Base-by-base conservation (phyloP, 2,888 invertebrate species). In the Rhagium mordax region DNA sequence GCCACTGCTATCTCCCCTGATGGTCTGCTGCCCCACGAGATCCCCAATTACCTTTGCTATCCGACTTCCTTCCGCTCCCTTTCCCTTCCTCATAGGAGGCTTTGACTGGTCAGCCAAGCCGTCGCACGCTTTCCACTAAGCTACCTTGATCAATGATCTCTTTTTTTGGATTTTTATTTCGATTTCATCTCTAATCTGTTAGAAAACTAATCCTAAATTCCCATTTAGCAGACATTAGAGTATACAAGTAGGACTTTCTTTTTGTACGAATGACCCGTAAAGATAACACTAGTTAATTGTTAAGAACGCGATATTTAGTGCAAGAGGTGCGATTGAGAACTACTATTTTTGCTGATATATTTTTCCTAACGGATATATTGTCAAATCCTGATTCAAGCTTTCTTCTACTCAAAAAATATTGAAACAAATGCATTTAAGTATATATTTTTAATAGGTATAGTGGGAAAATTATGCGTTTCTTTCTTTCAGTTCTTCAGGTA, bases 1-100 rank as follows among this genome's bases (percentile, higher is more conserved):
- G 76, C 72, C 70, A 66, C 72, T 77, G 76, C 59, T 64, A 72
- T 73, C 75, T 75, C 75, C 72, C 71, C 72, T 72, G 74, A 75
- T 70, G 72, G 67, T 59, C 74, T 33, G 71, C 57, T 74, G 21
- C 78, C 79, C 75, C 78, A 68, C 66, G 74, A 78, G 79, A 80
- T 80, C 80, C 80, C 79, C 82, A 82, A 82, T 82, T 82, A 82
- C 82, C 82, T 82, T 78, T 80, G 78, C 79, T 79, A 80, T 80
- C 78, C 80, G 80, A 73, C 78, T 80, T 80, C 78, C 77, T 79
- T 77, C 77, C 78, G 76, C 74, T 74, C 70, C 74, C 77, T 72
- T 72, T 67, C 74, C 62, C 75, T 64, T 24, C 72, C 67, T 62
- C 55, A 10, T 62, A 61, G 66, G 71, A 69, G 78, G 75, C 81